phyloP scores from a whole-genome alignment of 2,888 invertebrate species.

The Trisateles emortualis region DNA sequence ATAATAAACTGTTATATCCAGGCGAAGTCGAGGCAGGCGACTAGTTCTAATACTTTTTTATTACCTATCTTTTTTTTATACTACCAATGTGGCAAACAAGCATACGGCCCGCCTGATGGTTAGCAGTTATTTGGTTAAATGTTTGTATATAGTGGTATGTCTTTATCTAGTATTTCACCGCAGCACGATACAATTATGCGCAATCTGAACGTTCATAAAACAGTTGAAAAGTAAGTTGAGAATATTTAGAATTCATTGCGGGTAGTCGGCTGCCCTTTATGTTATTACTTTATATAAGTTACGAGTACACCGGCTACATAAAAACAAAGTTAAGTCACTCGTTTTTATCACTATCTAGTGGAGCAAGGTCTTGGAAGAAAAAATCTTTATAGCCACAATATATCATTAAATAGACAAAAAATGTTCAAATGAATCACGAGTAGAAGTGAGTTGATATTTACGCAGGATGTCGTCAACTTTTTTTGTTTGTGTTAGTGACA shows the following conservation, averaged over 20 bases:
- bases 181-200: conserved; percentile 19
- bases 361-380: conserved; percentile 26
- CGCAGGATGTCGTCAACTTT: background rate
- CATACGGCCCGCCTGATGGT: too few relatives aligned
- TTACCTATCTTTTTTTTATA: too few relatives aligned
- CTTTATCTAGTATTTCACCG: too few relatives aligned
- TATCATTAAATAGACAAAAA: conserved; percentile 15
- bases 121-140: too few relatives aligned
- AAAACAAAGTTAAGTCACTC: conserved; percentile 20
- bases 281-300: conserved; percentile 21
- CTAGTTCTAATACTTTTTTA: too few relatives aligned
- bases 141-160: too few relatives aligned
- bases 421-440: conserved; percentile 36
- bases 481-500: too few relatives aligned
- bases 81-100: too few relatives aligned
- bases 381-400: conserved; percentile 17
- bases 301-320: conserved; percentile 17
- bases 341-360: conserved; percentile 20
- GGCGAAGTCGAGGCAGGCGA: too few relatives aligned
- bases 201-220: conserved; percentile 22
- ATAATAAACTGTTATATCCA: too few relatives aligned
- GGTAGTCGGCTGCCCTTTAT: conserved; percentile 16
- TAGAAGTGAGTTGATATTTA: background rate
- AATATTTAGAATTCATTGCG: conserved; percentile 25
- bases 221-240: conserved; percentile 19